Conservation (phyloP, 2,888 invertebrate species). For the Tipula lateralis region DNA sequence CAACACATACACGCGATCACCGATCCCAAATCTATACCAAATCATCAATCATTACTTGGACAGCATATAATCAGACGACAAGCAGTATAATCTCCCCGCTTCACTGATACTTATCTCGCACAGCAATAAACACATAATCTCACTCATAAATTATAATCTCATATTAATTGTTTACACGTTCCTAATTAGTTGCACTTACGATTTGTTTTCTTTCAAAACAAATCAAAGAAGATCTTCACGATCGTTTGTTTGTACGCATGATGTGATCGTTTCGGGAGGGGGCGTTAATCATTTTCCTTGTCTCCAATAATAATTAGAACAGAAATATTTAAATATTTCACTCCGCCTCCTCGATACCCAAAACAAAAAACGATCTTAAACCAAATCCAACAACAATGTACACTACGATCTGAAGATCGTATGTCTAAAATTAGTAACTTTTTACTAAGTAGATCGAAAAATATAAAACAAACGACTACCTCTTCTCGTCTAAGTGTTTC, state of each 20-base stretch:
- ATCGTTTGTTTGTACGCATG: neutral
- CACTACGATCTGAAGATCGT: neutral
- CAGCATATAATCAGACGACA: neutral
- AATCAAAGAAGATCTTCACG: neutral
- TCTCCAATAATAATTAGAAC: neutral
- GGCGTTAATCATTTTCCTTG: neutral
- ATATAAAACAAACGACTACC: neutral
- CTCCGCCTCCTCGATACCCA: neutral
- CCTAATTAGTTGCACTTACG: conserved; percentile 28
- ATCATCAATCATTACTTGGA: neutral
- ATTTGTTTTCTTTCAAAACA: conserved; percentile 15
- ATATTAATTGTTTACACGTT: conserved; percentile 4
- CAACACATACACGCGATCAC: neutral
- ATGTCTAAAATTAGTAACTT: neutral
- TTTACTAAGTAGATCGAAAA: neutral
- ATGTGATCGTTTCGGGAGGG: neutral
- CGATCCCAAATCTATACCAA: neutral
- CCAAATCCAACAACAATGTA: neutral
- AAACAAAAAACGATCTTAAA: neutral
- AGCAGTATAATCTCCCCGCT: neutral
- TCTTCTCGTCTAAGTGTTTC: neutral
- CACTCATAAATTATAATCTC: neutral
- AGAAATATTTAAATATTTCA: neutral
- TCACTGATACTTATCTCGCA: neutral
- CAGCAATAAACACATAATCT: neutral